phyloP scores from a whole-genome alignment of 2,797 vertebrate genomes.

The Mallotus villosus region DNA sequence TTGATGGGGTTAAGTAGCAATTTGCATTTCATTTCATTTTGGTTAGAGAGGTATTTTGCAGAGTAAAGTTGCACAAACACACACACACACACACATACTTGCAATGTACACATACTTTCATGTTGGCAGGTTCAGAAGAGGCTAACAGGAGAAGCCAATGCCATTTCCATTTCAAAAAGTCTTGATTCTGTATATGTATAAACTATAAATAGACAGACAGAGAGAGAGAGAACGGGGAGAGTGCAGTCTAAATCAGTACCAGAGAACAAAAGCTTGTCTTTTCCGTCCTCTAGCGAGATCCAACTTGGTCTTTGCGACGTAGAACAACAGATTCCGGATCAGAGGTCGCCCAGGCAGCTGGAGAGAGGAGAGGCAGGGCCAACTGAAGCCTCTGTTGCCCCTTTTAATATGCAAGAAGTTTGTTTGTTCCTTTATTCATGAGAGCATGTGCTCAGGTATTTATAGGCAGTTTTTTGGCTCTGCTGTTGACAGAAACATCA shows the following conservation, averaged over 20 bases:
- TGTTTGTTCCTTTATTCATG: slow-evolving; percentile 64
- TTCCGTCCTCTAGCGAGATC: slow-evolving; percentile 19
- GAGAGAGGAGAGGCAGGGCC: slow-evolving; percentile 33
- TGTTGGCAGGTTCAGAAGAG: slow-evolving; percentile 31
- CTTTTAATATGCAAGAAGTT: slow-evolving; percentile 67
- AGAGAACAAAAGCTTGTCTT: slow-evolving; percentile 50
- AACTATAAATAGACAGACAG: neutral
- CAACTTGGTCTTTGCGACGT: slow-evolving; percentile 15
- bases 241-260: slow-evolving; percentile 43
- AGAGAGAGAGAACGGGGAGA: slow-evolving; percentile 3
- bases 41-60: neutral
- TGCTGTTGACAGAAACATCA: slow-evolving; percentile 42
- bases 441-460: slow-evolving; percentile 46
- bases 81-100: slow-evolving; percentile 22
- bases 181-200: slow-evolving; percentile 18
- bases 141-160: slow-evolving; percentile 27
- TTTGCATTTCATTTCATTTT: neutral
- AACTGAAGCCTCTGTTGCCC: slow-evolving; percentile 29
- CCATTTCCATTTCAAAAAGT: slow-evolving; percentile 71
- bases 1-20: slow-evolving; percentile 29
- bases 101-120: slow-evolving; percentile 28
- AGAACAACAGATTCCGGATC: slow-evolving; percentile 32
- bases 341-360: slow-evolving; percentile 1
- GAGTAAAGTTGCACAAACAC: slow-evolving; percentile 29
- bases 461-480: slow-evolving; percentile 48